Evolutionary conservation across 2,797 vertebrate genomes (phyloP).

Genomic region (Acanthopagrus latus): DNA sequence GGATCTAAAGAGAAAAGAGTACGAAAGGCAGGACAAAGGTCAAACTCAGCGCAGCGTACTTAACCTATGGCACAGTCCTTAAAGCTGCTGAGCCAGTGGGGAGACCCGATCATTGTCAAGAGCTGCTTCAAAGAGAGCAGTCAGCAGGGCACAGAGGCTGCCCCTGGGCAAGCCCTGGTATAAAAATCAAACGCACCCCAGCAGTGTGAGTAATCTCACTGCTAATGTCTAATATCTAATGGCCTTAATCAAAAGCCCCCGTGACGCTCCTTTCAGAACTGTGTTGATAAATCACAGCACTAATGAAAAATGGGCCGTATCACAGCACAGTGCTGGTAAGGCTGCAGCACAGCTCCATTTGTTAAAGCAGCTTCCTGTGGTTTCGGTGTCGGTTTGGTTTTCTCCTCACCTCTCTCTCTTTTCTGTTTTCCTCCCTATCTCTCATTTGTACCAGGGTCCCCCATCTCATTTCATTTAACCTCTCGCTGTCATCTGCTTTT

Average conservation of each 20-base stretch:
- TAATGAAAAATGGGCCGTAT: conserved; percentile 73
- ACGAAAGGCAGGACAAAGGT: conserved; percentile 38
- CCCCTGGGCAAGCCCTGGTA: conserved; percentile 43
- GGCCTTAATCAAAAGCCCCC: conserved; percentile 73
- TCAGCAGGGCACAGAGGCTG: conserved; percentile 40
- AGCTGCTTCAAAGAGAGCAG: conserved; percentile 51
- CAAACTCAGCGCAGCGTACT: conserved; percentile 25
- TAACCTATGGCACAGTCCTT: conserved; percentile 41
- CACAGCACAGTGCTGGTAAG: conserved; percentile 54
- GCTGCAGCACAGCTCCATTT: conserved; percentile 51
- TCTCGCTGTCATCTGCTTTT: conserved; percentile 32
- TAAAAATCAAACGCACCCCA: conserved; percentile 61
- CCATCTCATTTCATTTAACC: conserved; percentile 32
- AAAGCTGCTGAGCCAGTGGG: conserved; percentile 37
- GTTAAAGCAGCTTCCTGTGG: conserved; percentile 70
- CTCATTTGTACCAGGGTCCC: not conserved
- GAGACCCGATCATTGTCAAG: conserved; percentile 47
- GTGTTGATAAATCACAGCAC: conserved; percentile 71
- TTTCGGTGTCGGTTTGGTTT: conserved; percentile 49
- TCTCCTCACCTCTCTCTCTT: conserved; percentile 14
- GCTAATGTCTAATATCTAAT: conserved; percentile 77
- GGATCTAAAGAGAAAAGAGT: not conserved
- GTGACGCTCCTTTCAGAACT: conserved; percentile 59
- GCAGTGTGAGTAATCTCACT: conserved; percentile 65
- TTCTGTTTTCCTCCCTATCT: not conserved